Percentiles rank a stretch among this genome's conserved stretches.
These are phyloP conservation scores for Drosophila kanapiae DNA, from an alignment of 1,140 invertebrate species.

Conservation along the genomic window DNA sequence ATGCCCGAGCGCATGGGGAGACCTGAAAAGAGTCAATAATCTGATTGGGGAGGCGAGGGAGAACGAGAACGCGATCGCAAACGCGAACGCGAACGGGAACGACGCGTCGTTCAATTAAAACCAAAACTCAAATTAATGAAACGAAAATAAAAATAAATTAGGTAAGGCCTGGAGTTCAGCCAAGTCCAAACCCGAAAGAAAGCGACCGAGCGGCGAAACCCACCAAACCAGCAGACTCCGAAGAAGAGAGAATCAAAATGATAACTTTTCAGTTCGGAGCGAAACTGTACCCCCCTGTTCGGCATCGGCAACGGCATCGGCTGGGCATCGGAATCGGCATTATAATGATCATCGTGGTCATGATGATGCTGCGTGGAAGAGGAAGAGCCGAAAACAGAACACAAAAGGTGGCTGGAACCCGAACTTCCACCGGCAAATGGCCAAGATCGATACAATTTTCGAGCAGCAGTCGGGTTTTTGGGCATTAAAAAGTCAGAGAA, in stretches of 20 bases:
- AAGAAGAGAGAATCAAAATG: constrained; percentile 63
- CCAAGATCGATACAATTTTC: constrained; percentile 77
- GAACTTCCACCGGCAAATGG: constrained; percentile 54
- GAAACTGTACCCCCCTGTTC: constrained; percentile 79
- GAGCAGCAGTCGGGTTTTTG: constrained; percentile 65
- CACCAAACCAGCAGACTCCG: constrained; percentile 58
- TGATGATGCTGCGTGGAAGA: constrained; percentile 66
- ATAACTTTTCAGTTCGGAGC: constrained; percentile 81
- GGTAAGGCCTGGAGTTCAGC: constrained; percentile 41
- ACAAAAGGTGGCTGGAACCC: constrained; percentile 64
- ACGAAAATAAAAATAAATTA: constrained; percentile 80
- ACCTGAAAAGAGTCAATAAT: constrained; percentile 73
- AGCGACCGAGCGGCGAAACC: constrained; percentile 43
- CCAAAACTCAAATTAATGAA: constrained; percentile 79
- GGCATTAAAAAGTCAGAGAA: constrained; percentile 80
- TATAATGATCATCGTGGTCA: constrained; percentile 51
- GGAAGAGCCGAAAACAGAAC: constrained; percentile 65
- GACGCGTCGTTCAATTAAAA: constrained; percentile 47
- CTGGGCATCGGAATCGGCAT: constrained; percentile 33
- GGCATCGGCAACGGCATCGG: constrained; percentile 42
- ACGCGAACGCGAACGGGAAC: constrained; percentile 8
- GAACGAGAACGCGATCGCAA: constrained; percentile 22
- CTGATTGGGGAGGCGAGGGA: constrained; percentile 71
- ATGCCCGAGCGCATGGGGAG: constrained; percentile 21
- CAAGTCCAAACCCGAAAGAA: constrained; percentile 62